phyloP scores from a whole-genome alignment of 2,113 vertebrate species.

The Cepphus grylle region DNA sequence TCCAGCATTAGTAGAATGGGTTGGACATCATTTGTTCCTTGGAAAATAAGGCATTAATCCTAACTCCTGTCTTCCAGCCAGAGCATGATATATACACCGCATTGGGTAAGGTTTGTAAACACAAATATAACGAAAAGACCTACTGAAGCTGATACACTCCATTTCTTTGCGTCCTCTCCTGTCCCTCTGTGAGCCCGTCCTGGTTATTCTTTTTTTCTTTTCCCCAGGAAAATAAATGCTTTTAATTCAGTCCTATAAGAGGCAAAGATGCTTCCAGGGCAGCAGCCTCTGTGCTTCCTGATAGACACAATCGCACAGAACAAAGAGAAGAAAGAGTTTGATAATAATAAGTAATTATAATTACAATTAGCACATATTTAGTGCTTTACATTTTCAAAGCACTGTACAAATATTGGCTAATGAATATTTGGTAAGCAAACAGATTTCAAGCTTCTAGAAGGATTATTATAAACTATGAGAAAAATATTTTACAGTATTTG shows the following conservation, averaged over 20 bases:
- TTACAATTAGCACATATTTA: constrained; percentile 53
- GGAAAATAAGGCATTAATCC: background rate
- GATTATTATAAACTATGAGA: constrained; percentile 5
- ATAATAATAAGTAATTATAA: constrained; percentile 40
- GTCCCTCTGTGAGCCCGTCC: background rate
- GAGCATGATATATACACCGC: no score
- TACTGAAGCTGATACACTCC: background rate
- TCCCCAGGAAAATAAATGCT: background rate
- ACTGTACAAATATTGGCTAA: constrained; percentile 41
- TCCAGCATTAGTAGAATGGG: background rate
- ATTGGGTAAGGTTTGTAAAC: background rate
- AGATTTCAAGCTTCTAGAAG: constrained; percentile 26
- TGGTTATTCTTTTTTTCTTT: background rate
- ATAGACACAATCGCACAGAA: background rate
- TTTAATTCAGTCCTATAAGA: background rate
- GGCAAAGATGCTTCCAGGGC: background rate
- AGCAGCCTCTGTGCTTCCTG: background rate
- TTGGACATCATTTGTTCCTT: background rate
- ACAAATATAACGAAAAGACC: background rate
- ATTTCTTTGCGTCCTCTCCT: background rate
- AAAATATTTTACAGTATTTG: constrained; percentile 6
- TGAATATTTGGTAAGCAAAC: constrained; percentile 57
- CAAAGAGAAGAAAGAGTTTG: background rate
- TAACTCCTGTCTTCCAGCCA: background rate
- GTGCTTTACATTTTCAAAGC: constrained; percentile 29